A percentile compares a stretch with the other conserved stretches of the same genome.
phyloP scores from a whole-genome alignment of 2,888 invertebrate genomes.

The Ptilodon capucinus region DNA sequence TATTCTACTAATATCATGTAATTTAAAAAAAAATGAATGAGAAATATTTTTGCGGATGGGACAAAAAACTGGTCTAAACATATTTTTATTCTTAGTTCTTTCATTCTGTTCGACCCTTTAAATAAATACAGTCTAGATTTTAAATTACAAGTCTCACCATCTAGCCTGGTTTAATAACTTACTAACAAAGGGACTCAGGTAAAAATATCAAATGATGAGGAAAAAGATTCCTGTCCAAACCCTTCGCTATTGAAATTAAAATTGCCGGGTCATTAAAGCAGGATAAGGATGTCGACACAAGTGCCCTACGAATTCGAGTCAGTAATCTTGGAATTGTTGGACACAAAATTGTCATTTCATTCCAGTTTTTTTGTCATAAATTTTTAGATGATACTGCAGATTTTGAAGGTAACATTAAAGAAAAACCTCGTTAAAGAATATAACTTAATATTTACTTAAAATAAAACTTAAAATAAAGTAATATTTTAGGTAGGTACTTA shows the following conservation, averaged over 20 bases:
- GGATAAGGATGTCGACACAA: conserved; percentile 40
- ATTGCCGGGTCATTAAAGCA: conserved; percentile 55
- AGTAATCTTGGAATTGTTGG: conserved; percentile 23
- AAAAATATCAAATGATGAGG: neutral
- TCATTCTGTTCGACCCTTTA: no score
- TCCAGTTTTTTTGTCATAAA: neutral
- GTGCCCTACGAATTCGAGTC: conserved; percentile 23
- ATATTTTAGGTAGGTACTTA: no score
- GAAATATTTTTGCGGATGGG: no score
- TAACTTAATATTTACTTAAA: no score
- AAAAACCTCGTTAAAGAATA: no score
- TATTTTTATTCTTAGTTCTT: no score
- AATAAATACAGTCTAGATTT: neutral
- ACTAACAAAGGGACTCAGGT: neutral
- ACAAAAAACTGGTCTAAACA: no score
- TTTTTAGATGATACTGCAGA: neutral
- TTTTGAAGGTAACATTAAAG: no score
- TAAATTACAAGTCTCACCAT: neutral
- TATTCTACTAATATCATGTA: no score
- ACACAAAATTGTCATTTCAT: conserved; percentile 21
- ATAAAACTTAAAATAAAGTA: no score
- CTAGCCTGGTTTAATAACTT: neutral
- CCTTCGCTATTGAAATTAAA: conserved; percentile 16
- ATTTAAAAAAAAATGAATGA: no score
- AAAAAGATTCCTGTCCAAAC: neutral